Evolutionary conservation across 2,113 vertebrate genomes (phyloP), one percentile per base, ranked within the genome.

Genomic region (Piaya cayana): DNA sequence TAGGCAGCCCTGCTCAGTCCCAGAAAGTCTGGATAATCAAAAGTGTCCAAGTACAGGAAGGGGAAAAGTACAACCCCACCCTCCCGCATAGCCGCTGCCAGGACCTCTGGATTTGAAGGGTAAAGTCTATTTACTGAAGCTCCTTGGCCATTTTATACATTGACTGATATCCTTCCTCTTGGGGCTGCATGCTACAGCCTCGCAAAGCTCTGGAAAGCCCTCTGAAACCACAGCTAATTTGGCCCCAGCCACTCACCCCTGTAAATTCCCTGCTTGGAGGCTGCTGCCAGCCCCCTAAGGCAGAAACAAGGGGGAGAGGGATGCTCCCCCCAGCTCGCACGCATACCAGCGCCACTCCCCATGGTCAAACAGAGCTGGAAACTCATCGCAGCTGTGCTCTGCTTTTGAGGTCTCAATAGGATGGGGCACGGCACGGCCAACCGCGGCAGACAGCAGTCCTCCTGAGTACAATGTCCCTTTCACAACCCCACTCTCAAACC

Each of bases 11-110:
- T 90, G 86, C 77, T 96, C 91, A 91, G 92, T 62, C 95, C 86
- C 92, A 95, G 91, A 95, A 97, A 95, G 93, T 87, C 94, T 93
- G 93, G 93, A 93, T 94, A 95, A 95, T 96, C 93, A 93, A 96
- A 96, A 95, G 88, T 93, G 90, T 96, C 88, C 91, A 95, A 94
- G 87, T 77, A 95, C 94, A 96, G 94, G 93, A 97, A 97, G 92
- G 94, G 92, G 86, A 93, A 95, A 97, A 96, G 95, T 93, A 94
- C 93, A 95, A 86, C 96, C 90, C 93, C 96, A 95, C 95, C 93
- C 90, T 92, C 90, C 92, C 8, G 70, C 67, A 74, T 83, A 95
- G 78, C 86, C 30, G 75, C 80, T 94, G 96, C 95, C 95, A 95
- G 82, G 84, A 93, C 77, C 92, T 92, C 83, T 94, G 93, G 76